Base-by-base conservation (phyloP, 1,140 invertebrate species). In the Panagrolaimus sp. region DNA sequence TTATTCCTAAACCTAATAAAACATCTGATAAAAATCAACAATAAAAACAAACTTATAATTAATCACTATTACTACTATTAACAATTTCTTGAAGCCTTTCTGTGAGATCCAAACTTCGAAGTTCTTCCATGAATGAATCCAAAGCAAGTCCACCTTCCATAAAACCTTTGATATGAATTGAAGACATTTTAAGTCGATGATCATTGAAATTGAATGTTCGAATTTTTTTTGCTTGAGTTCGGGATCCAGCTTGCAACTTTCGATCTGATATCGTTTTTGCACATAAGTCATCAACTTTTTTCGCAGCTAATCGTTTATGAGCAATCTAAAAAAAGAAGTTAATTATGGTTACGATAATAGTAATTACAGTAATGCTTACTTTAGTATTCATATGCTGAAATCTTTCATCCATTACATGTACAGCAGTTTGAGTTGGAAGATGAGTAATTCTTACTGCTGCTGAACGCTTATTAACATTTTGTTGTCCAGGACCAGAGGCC, bases 131-230 rank as follows among this genome's bases (percentile, higher is more conserved):
- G n/a, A 69, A 69, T n/a, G 14, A 17, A 38, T 73, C 26, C 10
- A 73, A 55, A 10, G 21, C 63, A 4, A 69, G 38, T 15, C 71
- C 68, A 15, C 68, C 75, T 44, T 78, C 12, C 71, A 79, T 67
- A 48, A 79, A 77, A 9, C 73, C 78, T 45, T 72, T 71, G 3
- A 79, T 43, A 45, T 72, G 65, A 17, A 12, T 62, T 1, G 74
- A 32, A 14, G 47, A 24, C 68, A 73, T 65, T n/a, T 71, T 69
- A 21, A 92, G 84, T 74, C 95, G 87, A 84, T 98, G 94, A 85
- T 98, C 95, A 0, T 93, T 95, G 83, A 89, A 96, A 85, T 97
- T 97, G 84, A 94, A 98, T 0, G 95, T 98, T 63, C 95, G 87
- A 69, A 98, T 94, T 85, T 96, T 97, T 78, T 96, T 94, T 77